Evolutionary conservation across 2,888 invertebrate genomes (phyloP).

Genomic region (Agonum fuliginosum): DNA sequence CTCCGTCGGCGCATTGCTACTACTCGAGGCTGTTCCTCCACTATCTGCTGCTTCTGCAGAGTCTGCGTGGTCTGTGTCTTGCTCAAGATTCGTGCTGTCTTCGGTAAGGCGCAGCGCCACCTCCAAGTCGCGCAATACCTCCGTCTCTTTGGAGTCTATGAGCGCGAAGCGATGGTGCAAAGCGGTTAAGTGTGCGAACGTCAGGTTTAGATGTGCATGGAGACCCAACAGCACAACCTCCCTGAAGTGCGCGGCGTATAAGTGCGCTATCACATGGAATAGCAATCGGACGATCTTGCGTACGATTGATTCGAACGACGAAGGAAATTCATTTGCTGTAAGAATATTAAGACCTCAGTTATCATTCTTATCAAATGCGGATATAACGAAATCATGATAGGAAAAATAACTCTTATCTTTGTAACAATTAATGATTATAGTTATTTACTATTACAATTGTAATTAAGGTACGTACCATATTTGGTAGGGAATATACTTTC

Average conservation of each 20-base stretch:
- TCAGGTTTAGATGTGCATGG: slow-evolving; percentile 97
- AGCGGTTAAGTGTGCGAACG: slow-evolving; percentile 96
- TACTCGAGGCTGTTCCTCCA: background rate
- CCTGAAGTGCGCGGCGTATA: slow-evolving; percentile 98
- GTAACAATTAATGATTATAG: background rate
- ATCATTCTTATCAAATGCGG: slow-evolving; percentile 20
- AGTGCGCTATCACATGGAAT: slow-evolving; percentile 98
- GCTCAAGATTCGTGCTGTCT: slow-evolving; percentile 67
- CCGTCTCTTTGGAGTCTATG: slow-evolving; percentile 96
- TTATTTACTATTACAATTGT: background rate
- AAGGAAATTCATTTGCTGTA: slow-evolving; percentile 91
- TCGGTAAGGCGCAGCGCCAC: slow-evolving; percentile 83
- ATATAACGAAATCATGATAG: background rate
- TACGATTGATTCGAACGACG: slow-evolving; percentile 94
- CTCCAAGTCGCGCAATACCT: slow-evolving; percentile 93
- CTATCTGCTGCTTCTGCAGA: slow-evolving; percentile 11
- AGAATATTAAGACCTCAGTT: background rate
- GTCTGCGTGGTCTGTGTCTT: slow-evolving; percentile 68
- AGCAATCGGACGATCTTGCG: slow-evolving; percentile 96
- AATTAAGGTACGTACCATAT: slow-evolving; percentile 84
- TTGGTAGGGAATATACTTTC: slow-evolving; percentile 98
- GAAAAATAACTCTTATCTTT: background rate
- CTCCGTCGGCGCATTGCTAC: background rate
- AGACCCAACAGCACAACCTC: slow-evolving; percentile 94
- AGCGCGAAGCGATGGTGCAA: slow-evolving; percentile 90